phyloP scores from a whole-genome alignment of 23 tunicate species.

The Corella eumyota region DNA sequence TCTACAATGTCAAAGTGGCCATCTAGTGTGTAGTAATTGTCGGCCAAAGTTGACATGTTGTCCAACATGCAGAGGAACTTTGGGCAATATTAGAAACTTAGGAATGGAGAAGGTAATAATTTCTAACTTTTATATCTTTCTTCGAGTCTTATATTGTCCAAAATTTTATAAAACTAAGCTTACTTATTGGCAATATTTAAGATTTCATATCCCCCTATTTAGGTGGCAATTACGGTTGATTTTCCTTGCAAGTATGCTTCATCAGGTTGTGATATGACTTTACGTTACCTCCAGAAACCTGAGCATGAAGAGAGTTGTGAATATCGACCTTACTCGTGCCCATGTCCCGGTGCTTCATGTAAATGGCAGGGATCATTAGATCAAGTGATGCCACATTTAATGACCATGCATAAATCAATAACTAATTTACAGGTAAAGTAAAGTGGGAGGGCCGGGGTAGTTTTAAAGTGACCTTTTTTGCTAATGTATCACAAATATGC shows the following conservation, averaged over 20 bases:
- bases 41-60: constrained; percentile 91
- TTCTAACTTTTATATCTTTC: neutral
- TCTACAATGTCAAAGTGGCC: constrained; percentile 94
- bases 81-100: constrained; percentile 82
- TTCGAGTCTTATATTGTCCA: no score
- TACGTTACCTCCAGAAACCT: constrained; percentile 64
- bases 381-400: constrained; percentile 96
- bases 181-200: no score
- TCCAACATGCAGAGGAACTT: constrained; percentile 92
- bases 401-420: constrained; percentile 92
- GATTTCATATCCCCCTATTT: no score
- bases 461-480: no score
- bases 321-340: constrained; percentile 95
- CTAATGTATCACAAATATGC: no score
- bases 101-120: constrained; percentile 95
- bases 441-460: neutral
- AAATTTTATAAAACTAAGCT: no score
- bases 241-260: constrained; percentile 94
- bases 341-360: constrained; percentile 99
- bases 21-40: constrained; percentile 87
- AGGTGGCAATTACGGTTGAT: constrained; percentile 89
- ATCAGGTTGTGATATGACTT: constrained; percentile 68
- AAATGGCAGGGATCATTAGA: constrained; percentile 96
- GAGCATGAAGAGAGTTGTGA: constrained; percentile 93
- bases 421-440: constrained; percentile 78